Base-by-base conservation (phyloP, 1,140 invertebrate species). In the Theocolax elegans region DNA sequence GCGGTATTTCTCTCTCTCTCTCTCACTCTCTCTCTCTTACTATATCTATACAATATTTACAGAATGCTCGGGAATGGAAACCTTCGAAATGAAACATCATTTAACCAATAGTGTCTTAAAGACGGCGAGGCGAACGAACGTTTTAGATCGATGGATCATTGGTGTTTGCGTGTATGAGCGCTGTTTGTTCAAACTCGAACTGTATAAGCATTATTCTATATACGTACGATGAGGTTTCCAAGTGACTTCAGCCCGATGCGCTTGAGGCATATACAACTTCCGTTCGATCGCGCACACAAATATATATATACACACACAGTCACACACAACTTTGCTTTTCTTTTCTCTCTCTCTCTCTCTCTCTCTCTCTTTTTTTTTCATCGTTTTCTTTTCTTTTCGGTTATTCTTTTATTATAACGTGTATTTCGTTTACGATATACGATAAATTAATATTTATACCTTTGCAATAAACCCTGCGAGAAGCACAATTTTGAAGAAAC, bases 161-260 rank as follows among this genome's bases (percentile, higher is more conserved):
- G 6, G 35, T 62, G 29, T 54, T 62, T 46, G 46, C 25, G 49
- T 46, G 21, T 25, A 42, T 13, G 1, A 25, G 15, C n/a, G 40
- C 59, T 48, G 42, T 62, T 62, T 56, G n/a, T n/a, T 10, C 12
- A 62, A 48, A 48, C 10, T 44, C 4, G 31, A 62, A 31, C n/a
- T 27, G 12, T 13, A 38, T 49, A 54, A 25, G 27, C 19, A 38
- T 42, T 62, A 51, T 63, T 63, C 49, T 63, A 29, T 8, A 15
- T 54, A 44, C 23, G 48, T 46, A 63, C 49, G 62, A 69, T 23
- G 49, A 63, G 38, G 17, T 70, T 73, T 66, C 58, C 56, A 49
- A 73, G 63, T 64, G 49, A 71, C 49, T 70, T 70, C 35, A 40
- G 21, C 13, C 25, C n/a, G n/a, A 12, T 35, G 7, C 38, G 27